Base-by-base conservation (phyloP, 2,888 invertebrate genomes). In the Pristionchus maxplancki region DNA sequence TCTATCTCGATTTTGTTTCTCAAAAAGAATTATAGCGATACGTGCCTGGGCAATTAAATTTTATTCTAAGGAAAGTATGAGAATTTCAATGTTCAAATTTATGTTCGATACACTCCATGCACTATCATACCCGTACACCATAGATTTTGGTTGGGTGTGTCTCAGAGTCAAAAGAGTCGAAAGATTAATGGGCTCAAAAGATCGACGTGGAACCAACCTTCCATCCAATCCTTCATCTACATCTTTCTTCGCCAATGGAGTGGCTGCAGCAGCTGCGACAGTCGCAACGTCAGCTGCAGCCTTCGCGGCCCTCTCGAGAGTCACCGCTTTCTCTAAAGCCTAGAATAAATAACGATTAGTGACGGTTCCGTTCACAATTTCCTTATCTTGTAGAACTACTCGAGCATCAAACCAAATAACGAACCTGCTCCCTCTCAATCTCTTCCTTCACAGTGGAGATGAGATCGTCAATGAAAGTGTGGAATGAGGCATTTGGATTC, bases 371-470 rank as follows among this genome's bases (percentile, higher is more conserved):
- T 53, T 17, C 3, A 53, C 58, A 58, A 58, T 58, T 5, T 37
- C 37, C 37, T n/a, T 15, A 37, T 37, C 15, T 37, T 6, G 37
- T 40, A 9, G 37, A 71, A 24, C 64, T 31, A 24, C 31, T 64
- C 11, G 5, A 31, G 11, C 64, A 67, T 31, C 34, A 40, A 37
- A 67, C 34, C 15, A 71, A 37, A 40, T 37, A 48, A 44, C 78
- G 1, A 6, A 48, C 78, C 78, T 40, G 40, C 28, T 78, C 78
- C 15, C 78, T 8, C 28, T 78, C 44, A 13, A 78, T 78, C 44
- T 78, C 78, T 20, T 78, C 78, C 78, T 44, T 78, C 44, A 78
- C 78, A 28, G 78, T 78, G 24, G 44, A n/a, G 44, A 78, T 78
- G 3, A 78, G 78, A n/a, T 78, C 78, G 48, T 78, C 78, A 28